Base-by-base conservation (phyloP, 2,797 vertebrate species). In the Pelodytes ibericus region DNA sequence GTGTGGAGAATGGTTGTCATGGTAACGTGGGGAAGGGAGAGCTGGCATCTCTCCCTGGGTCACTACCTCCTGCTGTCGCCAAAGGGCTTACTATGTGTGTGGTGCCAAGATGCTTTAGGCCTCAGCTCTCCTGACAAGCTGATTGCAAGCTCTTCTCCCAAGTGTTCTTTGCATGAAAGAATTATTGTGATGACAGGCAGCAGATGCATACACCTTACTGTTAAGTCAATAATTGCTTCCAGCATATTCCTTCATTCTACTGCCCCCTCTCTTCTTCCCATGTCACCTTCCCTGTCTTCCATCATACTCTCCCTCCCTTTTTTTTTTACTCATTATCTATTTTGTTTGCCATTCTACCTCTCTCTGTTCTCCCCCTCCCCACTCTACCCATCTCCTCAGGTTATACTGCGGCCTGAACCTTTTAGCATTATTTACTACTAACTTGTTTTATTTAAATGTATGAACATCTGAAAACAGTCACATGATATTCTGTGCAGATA, bases 1-100 rank as follows among this genome's bases (percentile, higher is more conserved):
- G 71, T 63, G 64, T 57, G 16, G 64, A 73, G 77, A 74, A 69
- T 74, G 64, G 77, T 79, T 73, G 64, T 71, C 71, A 79, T 79
- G 77, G 77, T 68, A 63, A 79, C 72, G 64, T 33, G 1, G 58
- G 68, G 57, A 62, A n/a, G 31, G 65, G 57, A 63, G 64, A 79
- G 77, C 77, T 57, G 64, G 63, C 71, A 69, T 79, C 31, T 61
- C 63, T 73, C 58, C 47, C 77, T 73, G 64, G 77, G 71, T 74
- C 71, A 69, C 77, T 33, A 69, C 74, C 64, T 30, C 64, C 58
- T 73, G 57, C 58, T 79, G 71, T 73, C 64, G 62, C 39, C 25
- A 16, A 10, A 36, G 41, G 63, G 30, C 56, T 62, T 61, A 27
- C 24, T 39, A 27, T 36, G 24, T 41, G 29, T 30, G 60, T 39